These are phyloP conservation scores for Gracilinanus agilis DNA, from an alignment of 2,113 vertebrate genomes.

Conservation along the genomic window DNA sequence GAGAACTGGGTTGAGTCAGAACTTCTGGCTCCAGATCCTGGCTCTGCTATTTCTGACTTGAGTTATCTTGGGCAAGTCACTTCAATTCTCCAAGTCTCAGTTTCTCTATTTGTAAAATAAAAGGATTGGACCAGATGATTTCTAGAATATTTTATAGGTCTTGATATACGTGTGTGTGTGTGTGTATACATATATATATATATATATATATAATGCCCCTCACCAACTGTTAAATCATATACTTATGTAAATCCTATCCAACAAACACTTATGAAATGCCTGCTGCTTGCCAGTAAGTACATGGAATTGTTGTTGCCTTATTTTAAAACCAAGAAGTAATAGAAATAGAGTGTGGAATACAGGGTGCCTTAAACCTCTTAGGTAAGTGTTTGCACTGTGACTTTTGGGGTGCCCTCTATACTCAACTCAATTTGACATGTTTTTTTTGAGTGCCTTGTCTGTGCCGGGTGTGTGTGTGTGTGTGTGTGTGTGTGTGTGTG, in stretches of 20 bases:
- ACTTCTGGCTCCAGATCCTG: background rate
- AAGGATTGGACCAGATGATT: background rate
- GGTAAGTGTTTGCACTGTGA: background rate
- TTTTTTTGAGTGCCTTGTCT: too few relatives aligned
- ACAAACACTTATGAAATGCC: background rate
- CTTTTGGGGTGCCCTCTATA: background rate
- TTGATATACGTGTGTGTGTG: too few relatives aligned
- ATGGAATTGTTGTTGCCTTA: background rate
- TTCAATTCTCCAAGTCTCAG: background rate
- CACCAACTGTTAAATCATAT: background rate
- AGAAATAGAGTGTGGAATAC: background rate
- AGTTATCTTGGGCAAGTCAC: background rate
- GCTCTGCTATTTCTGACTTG: background rate
- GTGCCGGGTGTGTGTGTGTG: too few relatives aligned
- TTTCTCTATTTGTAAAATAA: background rate
- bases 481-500: too few relatives aligned
- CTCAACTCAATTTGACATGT: too few relatives aligned
- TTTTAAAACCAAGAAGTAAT: background rate
- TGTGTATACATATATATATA: background rate
- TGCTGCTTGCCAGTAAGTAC: background rate
- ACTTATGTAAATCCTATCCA: background rate
- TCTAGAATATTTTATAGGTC: background rate
- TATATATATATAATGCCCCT: too few relatives aligned
- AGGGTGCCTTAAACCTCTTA: background rate
- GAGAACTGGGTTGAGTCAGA: background rate